Evolutionary conservation across 2,797 vertebrate species (phyloP).

Genomic region (Netta rufina): DNA sequence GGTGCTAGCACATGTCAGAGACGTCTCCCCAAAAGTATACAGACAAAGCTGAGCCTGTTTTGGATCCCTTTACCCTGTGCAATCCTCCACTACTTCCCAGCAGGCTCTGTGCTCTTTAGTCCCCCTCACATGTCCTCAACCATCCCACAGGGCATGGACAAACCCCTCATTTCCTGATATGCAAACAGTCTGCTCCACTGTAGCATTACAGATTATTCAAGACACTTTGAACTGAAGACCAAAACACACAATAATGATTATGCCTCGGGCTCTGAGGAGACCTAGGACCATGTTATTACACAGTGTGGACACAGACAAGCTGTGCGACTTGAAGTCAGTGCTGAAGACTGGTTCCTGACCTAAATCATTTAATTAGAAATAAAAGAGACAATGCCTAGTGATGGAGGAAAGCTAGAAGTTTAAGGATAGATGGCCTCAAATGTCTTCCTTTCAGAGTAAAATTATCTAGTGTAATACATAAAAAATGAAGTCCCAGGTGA

Average conservation of each 20-base stretch:
- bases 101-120: not conserved
- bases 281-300: not conserved
- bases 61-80: not conserved
- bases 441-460: not conserved
- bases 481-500: not conserved
- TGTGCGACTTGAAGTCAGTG: not conserved
- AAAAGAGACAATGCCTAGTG: not conserved
- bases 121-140: rapidly evolving
- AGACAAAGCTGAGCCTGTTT: not conserved
- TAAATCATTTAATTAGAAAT: not conserved
- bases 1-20: not conserved
- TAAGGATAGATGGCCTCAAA: not conserved
- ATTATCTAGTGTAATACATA: not conserved
- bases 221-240: not conserved
- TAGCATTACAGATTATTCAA: not conserved
- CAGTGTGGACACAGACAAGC: not conserved
- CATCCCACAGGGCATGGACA: too few relatives aligned
- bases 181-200: not conserved
- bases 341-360: not conserved
- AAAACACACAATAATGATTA: not conserved
- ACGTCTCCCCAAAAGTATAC: not conserved
- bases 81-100: not conserved
- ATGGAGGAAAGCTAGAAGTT: not conserved
- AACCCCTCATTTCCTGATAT: not conserved
- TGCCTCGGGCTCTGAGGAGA: not conserved